Percentiles rank a stretch among this genome's conserved stretches.
Evolutionary conservation across 2,888 invertebrate species (phyloP).

Genomic region (Epirrita christyi): DNA sequence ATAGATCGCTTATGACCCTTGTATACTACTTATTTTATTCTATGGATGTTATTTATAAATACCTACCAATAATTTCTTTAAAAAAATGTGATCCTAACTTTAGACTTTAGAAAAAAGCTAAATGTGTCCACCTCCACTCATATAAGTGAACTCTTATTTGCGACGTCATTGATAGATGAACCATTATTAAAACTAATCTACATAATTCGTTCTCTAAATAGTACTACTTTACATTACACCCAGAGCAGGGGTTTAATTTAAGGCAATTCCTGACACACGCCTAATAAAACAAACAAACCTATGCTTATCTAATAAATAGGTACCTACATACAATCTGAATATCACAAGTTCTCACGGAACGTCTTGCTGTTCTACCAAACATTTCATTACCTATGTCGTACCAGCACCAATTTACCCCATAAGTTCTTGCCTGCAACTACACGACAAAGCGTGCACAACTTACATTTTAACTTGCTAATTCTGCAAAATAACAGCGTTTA

Average conservation of each 20-base stretch:
- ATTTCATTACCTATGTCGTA: background rate
- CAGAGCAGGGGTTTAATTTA: conserved; percentile 1
- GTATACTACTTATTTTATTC: too few species aligned
- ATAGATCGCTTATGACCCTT: too few species aligned
- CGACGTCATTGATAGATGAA: too few species aligned
- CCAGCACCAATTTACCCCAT: conserved; percentile 30
- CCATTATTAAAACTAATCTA: background rate
- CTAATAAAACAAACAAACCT: background rate
- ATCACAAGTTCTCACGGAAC: conserved; percentile 16
- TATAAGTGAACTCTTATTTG: background rate
- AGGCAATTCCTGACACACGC: conserved; percentile 6
- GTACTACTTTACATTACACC: background rate
- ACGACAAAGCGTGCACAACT: conserved; percentile 10
- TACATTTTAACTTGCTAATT: background rate
- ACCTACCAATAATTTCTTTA: too few species aligned
- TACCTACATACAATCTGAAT: conserved; percentile 7
- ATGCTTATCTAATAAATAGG: background rate
- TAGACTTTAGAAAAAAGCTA: background rate
- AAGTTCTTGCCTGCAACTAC: conserved; percentile 15
- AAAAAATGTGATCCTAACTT: too few species aligned
- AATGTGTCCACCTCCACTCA: background rate
- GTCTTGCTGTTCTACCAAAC: background rate
- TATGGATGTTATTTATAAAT: too few species aligned
- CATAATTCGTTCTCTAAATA: conserved; percentile 2
- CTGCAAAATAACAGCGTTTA: conserved; percentile 3